These are phyloP conservation scores for Phrynocephalus versicolor DNA, from an alignment of 2,113 vertebrate species.

Conservation along the genomic window DNA sequence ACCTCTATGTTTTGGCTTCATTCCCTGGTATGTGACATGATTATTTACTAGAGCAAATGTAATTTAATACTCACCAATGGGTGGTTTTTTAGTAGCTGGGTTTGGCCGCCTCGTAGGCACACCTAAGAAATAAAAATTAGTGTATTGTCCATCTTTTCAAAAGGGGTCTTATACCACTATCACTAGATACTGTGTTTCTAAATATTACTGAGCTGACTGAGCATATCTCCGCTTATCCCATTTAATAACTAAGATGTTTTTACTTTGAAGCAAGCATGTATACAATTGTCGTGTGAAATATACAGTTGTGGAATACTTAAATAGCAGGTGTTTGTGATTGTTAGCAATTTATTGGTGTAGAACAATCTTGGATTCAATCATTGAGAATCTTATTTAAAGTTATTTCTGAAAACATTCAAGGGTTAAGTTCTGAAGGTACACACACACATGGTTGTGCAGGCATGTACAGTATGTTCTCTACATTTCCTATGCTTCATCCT, in stretches of 20 bases:
- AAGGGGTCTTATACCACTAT: not conserved
- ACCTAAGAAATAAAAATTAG: conserved; percentile 11
- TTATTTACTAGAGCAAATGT: not conserved
- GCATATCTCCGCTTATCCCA: not conserved
- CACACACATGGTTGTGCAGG: not conserved
- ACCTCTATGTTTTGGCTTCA: not conserved
- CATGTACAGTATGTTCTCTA: not conserved
- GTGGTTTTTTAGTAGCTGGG: conserved; percentile 52
- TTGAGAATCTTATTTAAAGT: not conserved
- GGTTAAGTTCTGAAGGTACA: not conserved
- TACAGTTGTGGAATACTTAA: not conserved
- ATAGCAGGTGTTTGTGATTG: not conserved
- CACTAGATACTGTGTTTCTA: not conserved
- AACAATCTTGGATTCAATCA: not conserved
- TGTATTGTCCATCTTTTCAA: conserved; percentile 17
- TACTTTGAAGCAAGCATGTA: not conserved
- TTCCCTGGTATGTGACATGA: not conserved
- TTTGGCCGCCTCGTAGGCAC: conserved; percentile 58
- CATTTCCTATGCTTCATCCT: not conserved
- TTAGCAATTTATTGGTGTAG: not conserved
- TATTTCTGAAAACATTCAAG: not conserved
- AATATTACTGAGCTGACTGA: not conserved
- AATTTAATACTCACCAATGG: conserved; percentile 54
- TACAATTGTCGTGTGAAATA: not conserved
- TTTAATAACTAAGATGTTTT: no score